Percentiles rank a stretch among this genome's conserved stretches.
These are phyloP conservation scores for Pogonocherus hispidulus DNA, from an alignment of 2,888 invertebrate species.

Conservation along the genomic window DNA sequence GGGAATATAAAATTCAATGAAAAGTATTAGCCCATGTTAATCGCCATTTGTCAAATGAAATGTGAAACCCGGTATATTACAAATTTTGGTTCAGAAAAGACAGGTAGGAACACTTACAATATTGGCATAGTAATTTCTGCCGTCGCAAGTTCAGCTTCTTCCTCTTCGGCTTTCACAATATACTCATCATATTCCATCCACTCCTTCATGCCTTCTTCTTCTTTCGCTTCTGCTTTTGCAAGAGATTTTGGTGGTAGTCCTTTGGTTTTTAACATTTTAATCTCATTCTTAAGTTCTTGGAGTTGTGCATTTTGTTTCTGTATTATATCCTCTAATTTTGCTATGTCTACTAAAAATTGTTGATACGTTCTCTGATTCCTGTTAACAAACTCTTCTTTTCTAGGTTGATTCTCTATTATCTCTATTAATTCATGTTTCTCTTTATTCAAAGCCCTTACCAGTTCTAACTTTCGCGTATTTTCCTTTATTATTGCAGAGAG, in stretches of 20 bases:
- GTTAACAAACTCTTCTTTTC: constrained; percentile 57
- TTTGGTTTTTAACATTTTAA: constrained; percentile 63
- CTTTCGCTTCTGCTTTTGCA: constrained; percentile 33
- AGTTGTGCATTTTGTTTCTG: constrained; percentile 65
- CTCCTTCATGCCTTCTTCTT: constrained; percentile 42
- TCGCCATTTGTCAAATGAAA: too few relatives aligned
- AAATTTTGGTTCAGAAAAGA: not conserved
- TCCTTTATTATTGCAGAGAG: constrained; percentile 69
- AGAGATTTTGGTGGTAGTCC: constrained; percentile 47
- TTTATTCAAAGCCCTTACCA: constrained; percentile 71
- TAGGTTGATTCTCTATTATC: constrained; percentile 65
- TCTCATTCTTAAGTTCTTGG: constrained; percentile 58
- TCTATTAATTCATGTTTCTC: constrained; percentile 70
- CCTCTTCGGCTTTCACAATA: not conserved
- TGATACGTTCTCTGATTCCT: constrained; percentile 60
- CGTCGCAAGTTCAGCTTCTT: not conserved
- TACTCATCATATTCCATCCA: not conserved
- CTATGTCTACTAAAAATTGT: constrained; percentile 64
- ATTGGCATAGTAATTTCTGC: constrained; percentile 31
- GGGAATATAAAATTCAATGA: too few relatives aligned
- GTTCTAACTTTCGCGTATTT: constrained; percentile 72
- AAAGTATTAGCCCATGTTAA: too few relatives aligned
- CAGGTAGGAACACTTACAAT: constrained; percentile 42
- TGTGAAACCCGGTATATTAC: too few relatives aligned
- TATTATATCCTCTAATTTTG: constrained; percentile 65